Base-by-base conservation (phyloP, 2,888 invertebrate species). In the Metopia argyrocephala region DNA sequence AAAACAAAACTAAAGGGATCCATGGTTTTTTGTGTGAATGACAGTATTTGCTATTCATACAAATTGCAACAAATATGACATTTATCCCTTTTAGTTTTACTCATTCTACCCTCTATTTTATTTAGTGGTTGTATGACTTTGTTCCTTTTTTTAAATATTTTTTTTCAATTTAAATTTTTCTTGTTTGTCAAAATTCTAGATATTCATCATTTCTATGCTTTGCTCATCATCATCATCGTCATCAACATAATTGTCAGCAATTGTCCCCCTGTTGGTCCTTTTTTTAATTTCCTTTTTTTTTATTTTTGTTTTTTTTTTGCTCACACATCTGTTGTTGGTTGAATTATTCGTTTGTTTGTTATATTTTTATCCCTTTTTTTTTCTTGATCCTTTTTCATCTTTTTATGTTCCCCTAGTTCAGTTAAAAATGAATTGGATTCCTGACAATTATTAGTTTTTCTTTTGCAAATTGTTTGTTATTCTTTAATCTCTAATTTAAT, bases 391-490 rank as follows among this genome's bases (percentile, higher is more conserved):
- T 59, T 68, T 28, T 54, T 54, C 46, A 56, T 57, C 38, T 56
- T 45, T 18, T 12, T 73, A 71, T 18, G 61, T 59, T 52, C 23
- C 1, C 84, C 78, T 85, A 31, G 83, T 85, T 78, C 78, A 46
- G 79, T 78, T 76, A 81, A 83, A 87, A 85, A 84, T 84, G 82
- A 86, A 84, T 84, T 86, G 87, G 87, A 88, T 87, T 85, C 85
- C 84, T 87, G 87, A 88, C 88, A 88, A 88, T 88, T 87, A 88
- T 88, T 88, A 88, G 87, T 86, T 87, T 85, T 86, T 84, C 85
- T 84, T 85, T 84, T 85, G 85, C 84, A 86, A 88, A 87, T 86
- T 86, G 86, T 87, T 87, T 88, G 87, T 88, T 86, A 81, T 84
- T 85, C 81, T 84, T 74, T 12, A 7, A 12, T 31, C 38, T 64